phyloP scores from a whole-genome alignment of 1,140 invertebrate species.

The Drosophila triauraria region DNA sequence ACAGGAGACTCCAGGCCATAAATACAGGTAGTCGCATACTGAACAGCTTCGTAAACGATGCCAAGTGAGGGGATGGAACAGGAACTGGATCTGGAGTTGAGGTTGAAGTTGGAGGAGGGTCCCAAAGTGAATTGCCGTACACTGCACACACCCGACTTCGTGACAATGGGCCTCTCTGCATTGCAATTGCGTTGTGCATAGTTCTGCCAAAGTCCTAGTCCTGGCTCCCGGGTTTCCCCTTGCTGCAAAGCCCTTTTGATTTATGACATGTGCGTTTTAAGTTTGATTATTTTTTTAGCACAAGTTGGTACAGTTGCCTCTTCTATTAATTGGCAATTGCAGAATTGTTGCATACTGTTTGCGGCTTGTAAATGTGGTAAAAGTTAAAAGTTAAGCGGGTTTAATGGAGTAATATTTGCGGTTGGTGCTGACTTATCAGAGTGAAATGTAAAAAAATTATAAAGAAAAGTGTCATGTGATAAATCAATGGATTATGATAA shows the following conservation, averaged over 20 bases:
- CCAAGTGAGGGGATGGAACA: conserved; percentile 44
- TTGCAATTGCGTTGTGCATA: conserved; percentile 52
- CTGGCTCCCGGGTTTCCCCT: conserved; percentile 1
- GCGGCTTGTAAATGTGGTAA: conserved; percentile 5
- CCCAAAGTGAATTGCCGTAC: conserved; percentile 75
- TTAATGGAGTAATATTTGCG: not conserved
- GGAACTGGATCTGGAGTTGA: conserved; percentile 7
- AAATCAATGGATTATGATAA: too few species aligned
- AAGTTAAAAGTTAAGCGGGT: not conserved
- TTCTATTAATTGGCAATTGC: conserved; percentile 38
- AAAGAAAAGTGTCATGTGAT: not conserved
- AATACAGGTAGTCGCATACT: conserved; percentile 77
- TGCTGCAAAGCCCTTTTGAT: conserved; percentile 67
- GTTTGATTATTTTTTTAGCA: conserved; percentile 63
- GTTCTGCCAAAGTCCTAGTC: conserved; percentile 42
- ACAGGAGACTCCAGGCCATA: conserved; percentile 49
- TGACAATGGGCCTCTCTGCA: conserved; percentile 60
- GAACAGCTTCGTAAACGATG: conserved; percentile 76
- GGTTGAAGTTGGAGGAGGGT: conserved; percentile 7
- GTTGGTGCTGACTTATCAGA: not conserved
- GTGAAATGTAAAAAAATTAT: not conserved
- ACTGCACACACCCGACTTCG: conserved; percentile 46
- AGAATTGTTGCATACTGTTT: conserved; percentile 36
- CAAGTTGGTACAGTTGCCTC: conserved; percentile 45
- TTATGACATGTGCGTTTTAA: conserved; percentile 80